Conservation (phyloP, 2,888 invertebrate genomes). For the Pterostichus madidus region DNA sequence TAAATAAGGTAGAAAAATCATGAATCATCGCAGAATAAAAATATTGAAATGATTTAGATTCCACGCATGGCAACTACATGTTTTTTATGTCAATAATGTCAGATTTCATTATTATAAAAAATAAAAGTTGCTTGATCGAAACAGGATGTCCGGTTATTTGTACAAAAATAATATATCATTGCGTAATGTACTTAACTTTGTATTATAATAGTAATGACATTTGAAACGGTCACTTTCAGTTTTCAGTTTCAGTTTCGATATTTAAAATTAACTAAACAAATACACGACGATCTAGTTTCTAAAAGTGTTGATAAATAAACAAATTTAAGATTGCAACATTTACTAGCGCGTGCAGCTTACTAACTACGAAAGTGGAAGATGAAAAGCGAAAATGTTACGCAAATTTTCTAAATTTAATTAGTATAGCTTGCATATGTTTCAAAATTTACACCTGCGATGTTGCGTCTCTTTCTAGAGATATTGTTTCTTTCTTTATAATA, state of each 20-base stretch:
- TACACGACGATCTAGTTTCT: conserved; percentile 1
- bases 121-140: conserved; percentile 6
- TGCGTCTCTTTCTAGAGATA: too few species aligned
- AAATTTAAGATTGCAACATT: background rate
- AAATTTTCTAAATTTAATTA: too few species aligned
- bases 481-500: too few species aligned
- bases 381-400: too few species aligned
- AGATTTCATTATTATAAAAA: conserved; percentile 54
- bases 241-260: background rate
- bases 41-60: background rate
- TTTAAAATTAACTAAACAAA: conserved; percentile 3
- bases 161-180: conserved; percentile 35
- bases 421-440: too few species aligned
- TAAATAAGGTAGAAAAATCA: too few species aligned
- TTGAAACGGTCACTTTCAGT: conserved; percentile 12
- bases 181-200: conserved; percentile 16
- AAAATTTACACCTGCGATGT: too few species aligned
- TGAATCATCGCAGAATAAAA: too few species aligned
- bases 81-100: conserved; percentile 31
- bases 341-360: too few species aligned
- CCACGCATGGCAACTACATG: background rate
- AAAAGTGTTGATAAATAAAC: conserved; percentile 1
- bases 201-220: background rate
- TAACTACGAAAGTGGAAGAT: too few species aligned
- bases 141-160: conserved; percentile 37